These are phyloP conservation scores for Sesia bembeciformis DNA, from an alignment of 2,888 invertebrate genomes.

Conservation along the genomic window DNA sequence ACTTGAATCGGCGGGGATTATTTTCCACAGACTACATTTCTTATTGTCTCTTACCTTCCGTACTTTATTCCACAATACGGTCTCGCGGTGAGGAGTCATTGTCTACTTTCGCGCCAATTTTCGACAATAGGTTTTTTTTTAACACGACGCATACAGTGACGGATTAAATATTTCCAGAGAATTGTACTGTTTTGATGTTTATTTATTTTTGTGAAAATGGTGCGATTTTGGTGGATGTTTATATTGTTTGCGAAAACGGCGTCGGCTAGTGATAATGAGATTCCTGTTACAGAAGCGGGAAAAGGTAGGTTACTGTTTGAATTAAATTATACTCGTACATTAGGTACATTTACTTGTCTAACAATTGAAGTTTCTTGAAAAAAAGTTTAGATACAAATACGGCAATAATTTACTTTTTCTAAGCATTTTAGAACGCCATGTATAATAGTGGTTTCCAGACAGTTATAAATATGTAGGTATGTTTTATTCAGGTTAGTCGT, in stretches of 20 bases:
- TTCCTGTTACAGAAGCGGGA: conserved; percentile 41
- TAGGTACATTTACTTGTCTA: too few species aligned
- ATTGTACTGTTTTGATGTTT: conserved; percentile 40
- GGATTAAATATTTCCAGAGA: conserved; percentile 13
- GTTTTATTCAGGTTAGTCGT: too few species aligned
- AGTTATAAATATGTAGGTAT: too few species aligned
- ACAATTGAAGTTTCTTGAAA: too few species aligned
- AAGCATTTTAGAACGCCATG: too few species aligned
- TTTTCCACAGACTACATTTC: conserved; percentile 63
- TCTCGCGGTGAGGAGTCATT: conserved; percentile 48
- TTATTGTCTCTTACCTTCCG: conserved; percentile 45
- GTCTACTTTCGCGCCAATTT: conserved; percentile 32
- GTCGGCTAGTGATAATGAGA: conserved; percentile 58
- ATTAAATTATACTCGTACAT: too few species aligned
- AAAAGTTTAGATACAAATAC: too few species aligned
- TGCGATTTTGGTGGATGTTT: conserved; percentile 71
- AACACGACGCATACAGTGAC: conserved; percentile 6
- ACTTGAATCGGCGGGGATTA: conserved; percentile 50
- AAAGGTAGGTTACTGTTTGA: conserved; percentile 38
- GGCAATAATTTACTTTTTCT: too few species aligned
- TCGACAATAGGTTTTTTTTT: conserved; percentile 30
- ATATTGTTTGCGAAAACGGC: conserved; percentile 62
- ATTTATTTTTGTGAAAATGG: conserved; percentile 52
- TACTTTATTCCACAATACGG: conserved; percentile 52
- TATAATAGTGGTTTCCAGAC: too few species aligned